Conservation (phyloP, 2,113 vertebrate genomes). For the Telmatochromis sp. region DNA sequence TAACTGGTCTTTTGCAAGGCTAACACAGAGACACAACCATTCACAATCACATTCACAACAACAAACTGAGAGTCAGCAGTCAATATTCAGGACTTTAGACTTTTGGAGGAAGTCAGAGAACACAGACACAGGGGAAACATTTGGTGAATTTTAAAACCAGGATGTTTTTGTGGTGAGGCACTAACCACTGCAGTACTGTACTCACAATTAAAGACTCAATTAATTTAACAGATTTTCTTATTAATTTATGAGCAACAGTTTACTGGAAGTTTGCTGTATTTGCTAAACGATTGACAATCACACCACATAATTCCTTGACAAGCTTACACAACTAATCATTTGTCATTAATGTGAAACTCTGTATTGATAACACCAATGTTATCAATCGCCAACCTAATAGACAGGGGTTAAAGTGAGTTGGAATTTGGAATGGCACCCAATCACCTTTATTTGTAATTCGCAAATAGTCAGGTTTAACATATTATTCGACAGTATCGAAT, state of each 20-base stretch:
- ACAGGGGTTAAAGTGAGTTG: rapidly evolving
- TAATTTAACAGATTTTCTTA: not conserved
- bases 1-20: rapidly evolving
- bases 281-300: not conserved
- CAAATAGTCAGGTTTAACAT: not conserved
- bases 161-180: not conserved
- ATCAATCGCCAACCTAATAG: not conserved
- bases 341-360: not conserved
- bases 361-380: not conserved
- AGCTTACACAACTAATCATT: not conserved
- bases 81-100: not conserved
- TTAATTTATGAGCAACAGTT: not conserved
- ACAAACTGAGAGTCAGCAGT: not conserved
- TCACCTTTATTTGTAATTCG: not conserved
- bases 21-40: not conserved
- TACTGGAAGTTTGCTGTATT: rapidly evolving
- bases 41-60: not conserved
- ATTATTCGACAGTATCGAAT: not conserved
- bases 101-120: not conserved
- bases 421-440: not conserved
- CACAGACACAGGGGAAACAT: not conserved
- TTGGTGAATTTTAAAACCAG: not conserved
- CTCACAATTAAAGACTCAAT: not conserved
- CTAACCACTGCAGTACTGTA: not conserved
- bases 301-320: not conserved